Conservation (phyloP, 2,888 invertebrate genomes). For the Chymomyza caudatula region DNA sequence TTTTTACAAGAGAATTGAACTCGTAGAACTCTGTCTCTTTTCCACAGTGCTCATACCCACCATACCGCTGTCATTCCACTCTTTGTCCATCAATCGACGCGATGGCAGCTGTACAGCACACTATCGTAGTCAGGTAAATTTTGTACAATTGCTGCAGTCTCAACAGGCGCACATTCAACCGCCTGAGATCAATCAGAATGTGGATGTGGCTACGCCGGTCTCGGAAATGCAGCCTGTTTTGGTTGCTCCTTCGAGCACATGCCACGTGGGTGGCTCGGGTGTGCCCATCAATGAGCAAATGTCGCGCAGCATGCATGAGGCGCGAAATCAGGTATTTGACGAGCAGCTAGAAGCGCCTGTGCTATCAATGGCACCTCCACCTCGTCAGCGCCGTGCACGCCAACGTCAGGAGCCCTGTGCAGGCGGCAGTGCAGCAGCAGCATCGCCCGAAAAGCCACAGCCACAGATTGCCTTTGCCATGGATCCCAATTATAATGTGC, state of each 20-base stretch:
- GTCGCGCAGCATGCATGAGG: slow-evolving; percentile 78
- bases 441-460: slow-evolving; percentile 62
- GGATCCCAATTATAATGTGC: slow-evolving; percentile 94
- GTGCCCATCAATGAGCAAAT: slow-evolving; percentile 76
- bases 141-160: slow-evolving; percentile 85
- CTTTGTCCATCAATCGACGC: slow-evolving; percentile 91
- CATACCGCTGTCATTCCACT: slow-evolving; percentile 88
- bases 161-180: slow-evolving; percentile 60
- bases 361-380: slow-evolving; percentile 21
- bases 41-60: slow-evolving; percentile 89
- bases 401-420: slow-evolving; percentile 33
- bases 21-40: neutral
- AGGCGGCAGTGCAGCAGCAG: slow-evolving; percentile 11
- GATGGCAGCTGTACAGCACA: slow-evolving; percentile 94
- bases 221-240: slow-evolving; percentile 13
- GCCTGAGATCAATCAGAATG: slow-evolving; percentile 76
- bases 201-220: slow-evolving; percentile 57
- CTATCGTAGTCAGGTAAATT: slow-evolving; percentile 90
- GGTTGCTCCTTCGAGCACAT: slow-evolving; percentile 13
- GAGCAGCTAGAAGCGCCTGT: slow-evolving; percentile 59
- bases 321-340: slow-evolving; percentile 77
- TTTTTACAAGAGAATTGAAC: neutral
- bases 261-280: slow-evolving; percentile 44
- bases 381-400: slow-evolving; percentile 21
- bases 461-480: slow-evolving; percentile 79